Percentiles rank a stretch among this genome's conserved stretches.
Evolutionary conservation across 2,888 invertebrate genomes (phyloP).

Genomic region (Leptinotarsa peninsularis): DNA sequence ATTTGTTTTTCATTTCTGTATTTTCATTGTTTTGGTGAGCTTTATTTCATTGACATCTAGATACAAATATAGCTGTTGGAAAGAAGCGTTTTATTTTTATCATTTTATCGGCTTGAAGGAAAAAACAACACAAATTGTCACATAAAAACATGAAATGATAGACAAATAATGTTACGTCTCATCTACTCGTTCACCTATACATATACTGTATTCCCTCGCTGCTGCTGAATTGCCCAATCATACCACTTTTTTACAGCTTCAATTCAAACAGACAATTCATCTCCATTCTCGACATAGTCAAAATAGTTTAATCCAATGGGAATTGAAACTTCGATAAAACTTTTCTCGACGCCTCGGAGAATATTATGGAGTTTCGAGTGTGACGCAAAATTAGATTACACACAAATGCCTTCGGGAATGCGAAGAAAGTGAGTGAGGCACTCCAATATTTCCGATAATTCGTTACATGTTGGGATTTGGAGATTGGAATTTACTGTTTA

Average conservation of each 20-base stretch:
- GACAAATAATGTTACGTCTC: too few relatives aligned
- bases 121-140: too few relatives aligned
- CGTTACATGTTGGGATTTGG: background rate
- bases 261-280: background rate
- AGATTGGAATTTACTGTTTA: too few relatives aligned
- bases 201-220: background rate
- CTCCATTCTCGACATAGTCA: background rate
- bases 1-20: too few relatives aligned
- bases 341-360: conserved; percentile 8
- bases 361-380: background rate
- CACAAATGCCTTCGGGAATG: background rate
- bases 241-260: background rate
- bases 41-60: too few relatives aligned
- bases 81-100: too few relatives aligned
- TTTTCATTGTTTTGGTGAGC: too few relatives aligned
- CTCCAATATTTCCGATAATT: conserved; percentile 1
- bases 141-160: too few relatives aligned
- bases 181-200: background rate
- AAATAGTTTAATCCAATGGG: background rate
- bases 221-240: background rate
- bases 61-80: too few relatives aligned
- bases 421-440: background rate
- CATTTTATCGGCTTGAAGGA: too few relatives aligned
- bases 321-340: background rate
- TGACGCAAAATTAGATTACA: conserved; percentile 1